A percentile compares a stretch with the other conserved stretches of the same genome.
phyloP scores from a whole-genome alignment of 2,888 invertebrate species.

The Campaea margaritaria region DNA sequence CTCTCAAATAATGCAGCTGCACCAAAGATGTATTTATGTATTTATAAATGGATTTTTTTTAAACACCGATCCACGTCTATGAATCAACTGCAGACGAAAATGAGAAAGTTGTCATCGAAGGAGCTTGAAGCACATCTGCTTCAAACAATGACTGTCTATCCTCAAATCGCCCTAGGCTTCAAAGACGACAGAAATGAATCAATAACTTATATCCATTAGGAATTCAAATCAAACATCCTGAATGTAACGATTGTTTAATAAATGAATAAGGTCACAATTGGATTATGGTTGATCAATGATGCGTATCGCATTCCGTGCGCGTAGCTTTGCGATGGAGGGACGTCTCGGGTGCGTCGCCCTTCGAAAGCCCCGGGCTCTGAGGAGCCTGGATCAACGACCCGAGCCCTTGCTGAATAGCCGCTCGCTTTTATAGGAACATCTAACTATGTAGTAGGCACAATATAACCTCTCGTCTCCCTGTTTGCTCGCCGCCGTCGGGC shows the following conservation, averaged over 20 bases:
- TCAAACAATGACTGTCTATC: too few species aligned
- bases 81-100: too few species aligned
- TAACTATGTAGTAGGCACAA: constrained; percentile 42
- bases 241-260: constrained; percentile 7
- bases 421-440: constrained; percentile 58
- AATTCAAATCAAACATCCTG: constrained; percentile 3
- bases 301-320: constrained; percentile 42
- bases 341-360: constrained; percentile 70
- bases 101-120: neutral
- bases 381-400: constrained; percentile 76
- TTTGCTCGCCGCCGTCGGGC: constrained; percentile 29
- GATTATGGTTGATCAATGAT: constrained; percentile 52
- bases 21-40: neutral
- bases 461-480: constrained; percentile 52
- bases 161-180: too few species aligned
- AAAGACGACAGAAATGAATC: neutral
- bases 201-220: neutral
- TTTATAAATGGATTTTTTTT: too few species aligned
- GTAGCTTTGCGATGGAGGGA: constrained; percentile 52
- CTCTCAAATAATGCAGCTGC: neutral
- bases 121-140: neutral
- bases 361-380: constrained; percentile 62
- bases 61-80: too few species aligned
- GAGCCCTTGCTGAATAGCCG: constrained; percentile 72
- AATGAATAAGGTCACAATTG: constrained; percentile 30